Percentiles rank a stretch among this genome's conserved stretches.
These are phyloP conservation scores for Tridacna gigas DNA, from an alignment of 2,888 invertebrate genomes.

Conservation along the genomic window DNA sequence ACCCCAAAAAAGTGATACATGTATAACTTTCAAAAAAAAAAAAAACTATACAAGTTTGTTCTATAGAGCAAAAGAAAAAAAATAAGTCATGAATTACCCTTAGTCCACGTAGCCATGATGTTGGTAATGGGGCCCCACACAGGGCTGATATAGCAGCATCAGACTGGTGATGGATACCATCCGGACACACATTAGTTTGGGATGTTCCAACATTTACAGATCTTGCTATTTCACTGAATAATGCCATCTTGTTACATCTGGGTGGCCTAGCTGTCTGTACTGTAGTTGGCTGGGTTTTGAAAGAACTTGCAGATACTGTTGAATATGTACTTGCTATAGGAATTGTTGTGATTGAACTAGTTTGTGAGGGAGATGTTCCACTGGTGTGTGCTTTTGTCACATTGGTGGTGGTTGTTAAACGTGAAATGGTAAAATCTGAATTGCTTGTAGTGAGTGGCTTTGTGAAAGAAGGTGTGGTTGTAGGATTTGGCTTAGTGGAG, in stretches of 20 bases:
- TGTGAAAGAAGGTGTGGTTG: neutral
- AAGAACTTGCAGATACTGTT: neutral
- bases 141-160: constrained; percentile 6
- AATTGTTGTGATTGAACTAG: neutral
- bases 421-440: neutral
- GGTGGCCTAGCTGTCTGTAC: neutral
- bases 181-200: neutral
- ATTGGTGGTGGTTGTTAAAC: neutral
- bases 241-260: constrained; percentile 3
- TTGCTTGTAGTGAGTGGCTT: neutral
- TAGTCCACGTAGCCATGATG: neutral
- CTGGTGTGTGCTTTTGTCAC: neutral
- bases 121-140: constrained; percentile 2
- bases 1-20: too few species aligned
- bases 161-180: neutral
- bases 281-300: neutral
- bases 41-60: too few species aligned
- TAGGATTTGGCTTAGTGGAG: neutral
- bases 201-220: neutral
- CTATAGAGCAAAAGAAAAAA: too few species aligned
- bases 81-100: neutral
- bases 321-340: neutral
- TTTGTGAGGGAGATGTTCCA: neutral
- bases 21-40: too few species aligned
- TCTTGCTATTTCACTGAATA: constrained; percentile 3